Base-by-base conservation (phyloP, 2,888 invertebrate species). In the Lepidocyrtinus sp. region DNA sequence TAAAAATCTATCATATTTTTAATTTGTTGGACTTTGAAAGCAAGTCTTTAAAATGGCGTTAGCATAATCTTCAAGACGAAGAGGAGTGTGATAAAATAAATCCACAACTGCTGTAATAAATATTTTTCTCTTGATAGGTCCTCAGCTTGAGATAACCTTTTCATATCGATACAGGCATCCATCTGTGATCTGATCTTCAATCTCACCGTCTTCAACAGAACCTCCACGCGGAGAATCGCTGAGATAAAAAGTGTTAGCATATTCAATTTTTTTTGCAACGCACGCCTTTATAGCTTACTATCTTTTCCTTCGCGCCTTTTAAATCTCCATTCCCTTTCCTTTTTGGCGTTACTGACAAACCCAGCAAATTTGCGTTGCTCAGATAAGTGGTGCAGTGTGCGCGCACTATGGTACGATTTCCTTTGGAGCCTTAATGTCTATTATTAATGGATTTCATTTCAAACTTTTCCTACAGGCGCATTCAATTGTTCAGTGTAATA, bases 271-370 rank as follows among this genome's bases (percentile, higher is more conserved):
- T 55, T 67, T 21, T 36, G 27, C 7, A 24, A 68, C 63, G 63
- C 78, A 78, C 73, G 69, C 78, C 72, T 68, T 68, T 62, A 72
- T 67, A 25, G 74, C 55, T 63, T 19, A 24, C 69, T 26, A 46
- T 62, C 59, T 74, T 50, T 12, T 61, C 15, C 22, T 71, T 72
- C 61, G 59, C 72, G 59, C 71, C 62, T 71, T 45, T 73, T 50
- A 46, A 25, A 72, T 63, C 22, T 22, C 45, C 68, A 55, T 74
- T 3, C 17, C 68, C 50, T 50, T 50, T 17, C 50, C 50, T 50
- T 50, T 50, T 50, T 50, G 12, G 50, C 50, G 50, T 50, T 12
- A 15, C 50, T 50, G 50, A n/a, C 50, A 50, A 50, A 36, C 5
- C 12, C 50, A n/a, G n/a, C 17, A 12, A 50, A 50, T 7, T 50